Evolutionary conservation across 2,888 invertebrate genomes (phyloP).

Genomic region (Diarsia mendica): DNA sequence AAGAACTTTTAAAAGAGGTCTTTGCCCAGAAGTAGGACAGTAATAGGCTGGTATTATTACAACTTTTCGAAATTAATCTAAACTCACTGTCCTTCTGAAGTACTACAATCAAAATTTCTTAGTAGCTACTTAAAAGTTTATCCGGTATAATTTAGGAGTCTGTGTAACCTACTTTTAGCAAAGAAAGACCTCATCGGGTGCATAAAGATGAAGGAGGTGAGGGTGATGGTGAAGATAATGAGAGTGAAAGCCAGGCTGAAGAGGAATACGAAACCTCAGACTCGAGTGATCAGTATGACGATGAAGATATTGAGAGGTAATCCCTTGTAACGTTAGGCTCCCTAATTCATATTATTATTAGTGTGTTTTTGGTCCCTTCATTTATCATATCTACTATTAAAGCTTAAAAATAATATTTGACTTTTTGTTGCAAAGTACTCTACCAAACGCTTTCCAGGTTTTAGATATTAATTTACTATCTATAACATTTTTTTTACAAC

Average conservation of each 20-base stretch:
- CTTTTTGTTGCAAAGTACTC: neutral
- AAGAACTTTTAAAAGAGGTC: too few species aligned
- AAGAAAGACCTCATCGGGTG: slow-evolving; percentile 60
- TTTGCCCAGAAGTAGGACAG: too few species aligned
- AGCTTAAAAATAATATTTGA: too few species aligned
- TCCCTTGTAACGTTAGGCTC: neutral
- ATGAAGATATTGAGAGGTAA: slow-evolving; percentile 77
- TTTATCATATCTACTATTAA: too few species aligned
- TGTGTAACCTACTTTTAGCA: slow-evolving; percentile 56
- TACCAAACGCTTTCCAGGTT: neutral
- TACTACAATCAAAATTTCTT: neutral
- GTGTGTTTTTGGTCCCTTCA: neutral
- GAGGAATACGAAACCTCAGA: slow-evolving; percentile 76
- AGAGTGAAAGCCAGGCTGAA: slow-evolving; percentile 71
- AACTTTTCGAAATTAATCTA: too few species aligned
- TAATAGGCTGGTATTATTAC: neutral
- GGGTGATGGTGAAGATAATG: slow-evolving; percentile 62
- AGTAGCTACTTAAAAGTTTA: neutral
- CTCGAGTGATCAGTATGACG: slow-evolving; percentile 74
- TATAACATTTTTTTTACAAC: too few species aligned
- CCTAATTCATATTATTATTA: neutral
- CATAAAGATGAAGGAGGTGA: slow-evolving; percentile 66
- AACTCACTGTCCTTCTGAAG: neutral
- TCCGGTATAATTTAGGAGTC: neutral
- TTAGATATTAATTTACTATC: neutral